A percentile compares a stretch with the other conserved stretches of the same genome.
phyloP scores from a whole-genome alignment of 2,888 invertebrate species.

The Eumacrocentrus americanus region DNA sequence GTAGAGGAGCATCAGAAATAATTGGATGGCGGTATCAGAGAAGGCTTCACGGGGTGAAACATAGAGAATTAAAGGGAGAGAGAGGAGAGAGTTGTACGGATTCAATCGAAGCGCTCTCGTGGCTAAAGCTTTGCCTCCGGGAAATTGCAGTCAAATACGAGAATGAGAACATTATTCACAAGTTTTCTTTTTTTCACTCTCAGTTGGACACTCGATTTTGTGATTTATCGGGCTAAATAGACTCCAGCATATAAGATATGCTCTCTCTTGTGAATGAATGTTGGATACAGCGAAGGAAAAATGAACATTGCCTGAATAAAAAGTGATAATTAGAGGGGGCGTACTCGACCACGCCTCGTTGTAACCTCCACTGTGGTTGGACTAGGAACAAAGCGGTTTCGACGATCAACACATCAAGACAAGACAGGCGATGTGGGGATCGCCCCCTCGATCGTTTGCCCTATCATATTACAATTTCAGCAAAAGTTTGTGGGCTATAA shows the following conservation, averaged over 20 bases:
- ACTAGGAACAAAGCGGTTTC: background rate
- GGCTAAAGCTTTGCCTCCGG: slow-evolving; percentile 30
- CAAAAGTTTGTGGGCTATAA: background rate
- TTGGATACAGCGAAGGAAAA: background rate
- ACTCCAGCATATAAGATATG: background rate
- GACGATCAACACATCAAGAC: background rate
- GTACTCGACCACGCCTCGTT: background rate
- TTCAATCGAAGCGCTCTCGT: slow-evolving; percentile 33
- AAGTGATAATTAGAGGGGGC: background rate
- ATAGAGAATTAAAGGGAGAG: slow-evolving; percentile 4
- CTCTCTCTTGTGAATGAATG: background rate
- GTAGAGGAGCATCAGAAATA: slow-evolving; percentile 49
- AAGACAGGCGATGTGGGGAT: no score
- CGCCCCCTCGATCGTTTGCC: background rate
- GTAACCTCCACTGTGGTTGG: background rate
- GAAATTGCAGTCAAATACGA: slow-evolving; percentile 37
- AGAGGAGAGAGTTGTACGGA: slow-evolving; percentile 28
- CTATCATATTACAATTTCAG: slow-evolving; percentile 8
- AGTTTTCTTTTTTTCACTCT: slow-evolving; percentile 17
- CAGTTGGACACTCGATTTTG: slow-evolving; percentile 22
- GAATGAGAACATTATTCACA: slow-evolving; percentile 14
- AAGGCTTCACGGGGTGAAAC: slow-evolving; percentile 33
- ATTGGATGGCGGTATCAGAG: slow-evolving; percentile 49
- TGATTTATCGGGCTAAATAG: slow-evolving; percentile 25
- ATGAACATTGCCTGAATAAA: background rate